Evolutionary conservation across 2,888 invertebrate species (phyloP).

Genomic region (Ellobium chinense): DNA sequence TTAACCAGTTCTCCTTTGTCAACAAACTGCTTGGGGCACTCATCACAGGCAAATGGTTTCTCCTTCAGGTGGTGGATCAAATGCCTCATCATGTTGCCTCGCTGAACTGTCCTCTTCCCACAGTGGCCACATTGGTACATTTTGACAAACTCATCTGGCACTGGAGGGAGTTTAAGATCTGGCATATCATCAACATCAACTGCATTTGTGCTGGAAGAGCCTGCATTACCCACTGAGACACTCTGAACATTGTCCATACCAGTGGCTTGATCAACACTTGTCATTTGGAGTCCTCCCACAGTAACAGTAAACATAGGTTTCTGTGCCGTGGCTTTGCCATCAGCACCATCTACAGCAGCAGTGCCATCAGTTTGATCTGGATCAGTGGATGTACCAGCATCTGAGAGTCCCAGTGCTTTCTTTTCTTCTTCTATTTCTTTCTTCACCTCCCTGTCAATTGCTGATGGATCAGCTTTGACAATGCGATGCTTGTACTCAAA

Average conservation of each 20-base stretch:
- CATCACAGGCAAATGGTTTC: slow-evolving; percentile 40
- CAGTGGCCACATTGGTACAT: slow-evolving; percentile 46
- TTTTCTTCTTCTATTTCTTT: slow-evolving; percentile 6
- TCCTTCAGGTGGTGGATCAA: slow-evolving; percentile 45
- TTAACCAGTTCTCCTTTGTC: slow-evolving; percentile 46
- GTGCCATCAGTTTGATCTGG: background rate
- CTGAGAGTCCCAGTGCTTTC: background rate
- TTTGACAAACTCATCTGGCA: slow-evolving; percentile 46
- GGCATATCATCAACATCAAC: slow-evolving; percentile 36
- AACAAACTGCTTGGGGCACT: slow-evolving; percentile 44
- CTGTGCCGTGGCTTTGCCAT: background rate
- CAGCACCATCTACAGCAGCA: background rate
- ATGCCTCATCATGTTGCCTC: slow-evolving; percentile 48
- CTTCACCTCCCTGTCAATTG: slow-evolving; percentile 9
- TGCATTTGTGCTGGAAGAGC: background rate
- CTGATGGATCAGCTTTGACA: slow-evolving; percentile 32
- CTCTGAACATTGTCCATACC: background rate
- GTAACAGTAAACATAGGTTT: slow-evolving; percentile 40
- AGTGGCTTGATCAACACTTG: slow-evolving; percentile 1
- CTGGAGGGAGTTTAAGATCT: slow-evolving; percentile 28
- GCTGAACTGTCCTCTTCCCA: slow-evolving; percentile 43
- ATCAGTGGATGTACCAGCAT: background rate
- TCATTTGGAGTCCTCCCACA: slow-evolving; percentile 18
- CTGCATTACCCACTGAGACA: background rate
- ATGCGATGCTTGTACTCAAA: slow-evolving; percentile 46